phyloP scores from a whole-genome alignment of 2,888 invertebrate species.

The Eilema caniola region DNA sequence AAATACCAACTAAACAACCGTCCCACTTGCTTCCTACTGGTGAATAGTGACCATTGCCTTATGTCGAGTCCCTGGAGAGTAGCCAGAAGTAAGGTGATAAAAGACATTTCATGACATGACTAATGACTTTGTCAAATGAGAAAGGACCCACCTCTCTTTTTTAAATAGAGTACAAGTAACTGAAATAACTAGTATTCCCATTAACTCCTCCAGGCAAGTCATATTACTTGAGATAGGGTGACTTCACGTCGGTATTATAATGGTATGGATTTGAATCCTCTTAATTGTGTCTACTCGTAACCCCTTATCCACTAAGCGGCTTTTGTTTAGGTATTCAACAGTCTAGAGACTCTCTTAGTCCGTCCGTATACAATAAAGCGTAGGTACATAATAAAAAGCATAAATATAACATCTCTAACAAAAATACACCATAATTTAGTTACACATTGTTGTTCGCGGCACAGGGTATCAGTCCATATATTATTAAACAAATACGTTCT shows the following conservation, averaged over 20 bases:
- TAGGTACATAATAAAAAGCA: no score
- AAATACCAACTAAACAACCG: neutral
- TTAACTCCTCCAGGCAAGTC: no score
- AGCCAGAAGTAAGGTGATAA: neutral
- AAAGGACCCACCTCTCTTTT: no score
- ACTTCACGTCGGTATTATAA: no score
- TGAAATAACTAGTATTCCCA: no score
- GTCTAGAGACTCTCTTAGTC: neutral
- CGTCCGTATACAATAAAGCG: no score
- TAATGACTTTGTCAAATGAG: neutral
- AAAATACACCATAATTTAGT: neutral
- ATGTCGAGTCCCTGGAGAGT: neutral
- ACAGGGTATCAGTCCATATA: neutral
- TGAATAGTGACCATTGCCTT: neutral
- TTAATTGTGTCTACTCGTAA: no score
- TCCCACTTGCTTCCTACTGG: neutral
- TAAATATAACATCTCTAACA: neutral
- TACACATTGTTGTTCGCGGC: neutral
- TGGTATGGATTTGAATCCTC: no score
- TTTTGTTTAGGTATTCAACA: neutral
- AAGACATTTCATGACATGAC: neutral
- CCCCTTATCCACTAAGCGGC: no score
- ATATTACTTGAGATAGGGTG: no score
- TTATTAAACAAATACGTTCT: neutral
- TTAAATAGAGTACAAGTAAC: no score